Percentiles rank a stretch among this genome's conserved stretches.
phyloP scores from a whole-genome alignment of 1,140 invertebrate genomes.

The Littorina saxatilis region DNA sequence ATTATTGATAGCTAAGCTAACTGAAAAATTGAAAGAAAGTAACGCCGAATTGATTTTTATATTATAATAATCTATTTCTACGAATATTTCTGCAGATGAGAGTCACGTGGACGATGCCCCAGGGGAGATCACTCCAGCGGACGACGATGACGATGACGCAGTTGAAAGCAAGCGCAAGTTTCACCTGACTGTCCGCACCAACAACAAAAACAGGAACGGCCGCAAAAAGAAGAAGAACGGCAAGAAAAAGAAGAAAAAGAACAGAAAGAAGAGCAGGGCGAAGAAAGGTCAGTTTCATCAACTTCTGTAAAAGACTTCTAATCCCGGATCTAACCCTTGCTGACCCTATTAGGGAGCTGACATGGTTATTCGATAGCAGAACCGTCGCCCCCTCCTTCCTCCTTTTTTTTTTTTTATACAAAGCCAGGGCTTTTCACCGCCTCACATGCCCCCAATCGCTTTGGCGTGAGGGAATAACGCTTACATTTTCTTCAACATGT shows the following conservation, averaged over 20 bases:
- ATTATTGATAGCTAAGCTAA: no score
- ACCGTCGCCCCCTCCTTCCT: no score
- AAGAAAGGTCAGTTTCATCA: neutral
- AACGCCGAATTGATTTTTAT: no score
- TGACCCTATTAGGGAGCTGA: neutral
- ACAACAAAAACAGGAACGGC: slow-evolving; percentile 6
- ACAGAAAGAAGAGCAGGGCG: neutral
- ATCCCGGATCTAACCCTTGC: no score
- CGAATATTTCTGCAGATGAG: neutral
- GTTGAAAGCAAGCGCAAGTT: neutral
- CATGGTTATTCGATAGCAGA: neutral
- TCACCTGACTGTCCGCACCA: neutral
- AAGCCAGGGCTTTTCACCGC: no score
- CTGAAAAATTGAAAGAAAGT: no score
- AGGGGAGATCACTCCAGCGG: neutral
- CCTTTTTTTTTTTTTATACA: no score
- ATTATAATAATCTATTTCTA: neutral
- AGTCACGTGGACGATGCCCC: neutral
- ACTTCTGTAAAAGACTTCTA: no score
- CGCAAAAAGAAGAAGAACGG: slow-evolving; percentile 3
- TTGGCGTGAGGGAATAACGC: no score
- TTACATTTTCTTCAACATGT: no score
- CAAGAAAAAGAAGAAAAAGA: neutral
- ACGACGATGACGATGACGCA: neutral
- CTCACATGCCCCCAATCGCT: no score